Evolutionary conservation across 2,888 invertebrate genomes (phyloP).

Genomic region (Ornithoptera priamus): DNA sequence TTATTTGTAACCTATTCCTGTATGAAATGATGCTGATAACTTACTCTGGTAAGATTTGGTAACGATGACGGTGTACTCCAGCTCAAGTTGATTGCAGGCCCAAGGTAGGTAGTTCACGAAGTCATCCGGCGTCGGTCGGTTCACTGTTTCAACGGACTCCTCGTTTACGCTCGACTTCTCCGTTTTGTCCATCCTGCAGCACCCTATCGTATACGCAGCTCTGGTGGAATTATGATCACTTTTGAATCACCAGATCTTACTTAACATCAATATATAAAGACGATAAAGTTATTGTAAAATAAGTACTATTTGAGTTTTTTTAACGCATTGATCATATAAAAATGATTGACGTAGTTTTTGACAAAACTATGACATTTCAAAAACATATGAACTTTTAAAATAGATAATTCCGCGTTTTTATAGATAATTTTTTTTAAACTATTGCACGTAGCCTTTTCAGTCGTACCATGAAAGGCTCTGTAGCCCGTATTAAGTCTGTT

Average conservation of each 20-base stretch:
- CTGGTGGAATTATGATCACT: neutral
- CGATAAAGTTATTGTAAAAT: neutral
- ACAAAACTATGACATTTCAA: neutral
- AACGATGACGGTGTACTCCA: constrained; percentile 37
- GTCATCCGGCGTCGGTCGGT: constrained; percentile 36
- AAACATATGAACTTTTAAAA: too few species aligned
- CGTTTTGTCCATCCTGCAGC: constrained; percentile 14
- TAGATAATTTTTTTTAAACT: too few species aligned
- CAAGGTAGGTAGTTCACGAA: constrained; percentile 49
- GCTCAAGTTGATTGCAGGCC: constrained; percentile 46
- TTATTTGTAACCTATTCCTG: neutral
- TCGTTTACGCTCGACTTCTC: constrained; percentile 31
- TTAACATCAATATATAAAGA: too few species aligned
- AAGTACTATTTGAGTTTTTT: neutral
- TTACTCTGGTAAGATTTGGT: constrained; percentile 40
- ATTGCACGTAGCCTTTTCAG: too few species aligned
- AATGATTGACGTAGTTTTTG: neutral
- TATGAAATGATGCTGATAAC: constrained; percentile 12
- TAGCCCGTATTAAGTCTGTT: too few species aligned
- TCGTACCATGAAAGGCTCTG: too few species aligned
- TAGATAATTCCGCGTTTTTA: too few species aligned
- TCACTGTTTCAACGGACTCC: constrained; percentile 7
- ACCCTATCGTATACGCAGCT: neutral
- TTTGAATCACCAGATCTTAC: neutral
- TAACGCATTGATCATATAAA: neutral